Evolutionary conservation across 2,113 vertebrate species (phyloP).

Genomic region (Anguilla rostrata): DNA sequence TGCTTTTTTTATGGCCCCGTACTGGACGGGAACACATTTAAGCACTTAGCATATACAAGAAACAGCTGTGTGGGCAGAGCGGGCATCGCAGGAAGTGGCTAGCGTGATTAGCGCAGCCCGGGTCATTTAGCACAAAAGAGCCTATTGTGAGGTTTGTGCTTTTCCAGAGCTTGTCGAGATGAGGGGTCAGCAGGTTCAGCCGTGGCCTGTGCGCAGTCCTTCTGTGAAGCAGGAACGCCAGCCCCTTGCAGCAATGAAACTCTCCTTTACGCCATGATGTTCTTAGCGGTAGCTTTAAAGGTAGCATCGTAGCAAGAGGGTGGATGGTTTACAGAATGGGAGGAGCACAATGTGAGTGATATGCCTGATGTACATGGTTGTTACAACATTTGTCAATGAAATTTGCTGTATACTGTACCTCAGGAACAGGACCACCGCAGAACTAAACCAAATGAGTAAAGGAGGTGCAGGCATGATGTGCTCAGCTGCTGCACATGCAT

Average conservation of each 20-base stretch:
- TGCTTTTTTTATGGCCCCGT: slow-evolving; percentile 33
- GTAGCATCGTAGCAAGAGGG: too few relatives aligned
- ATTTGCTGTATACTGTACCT: background rate
- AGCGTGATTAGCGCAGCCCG: slow-evolving; percentile 56
- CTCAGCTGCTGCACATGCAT: too few relatives aligned
- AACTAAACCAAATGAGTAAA: background rate
- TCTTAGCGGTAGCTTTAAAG: background rate
- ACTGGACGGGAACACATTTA: slow-evolving; percentile 55
- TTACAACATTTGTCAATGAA: background rate
- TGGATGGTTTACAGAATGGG: too few relatives aligned
- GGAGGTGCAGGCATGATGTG: too few relatives aligned
- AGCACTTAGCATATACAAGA: slow-evolving; percentile 64
- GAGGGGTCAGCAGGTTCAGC: slow-evolving; percentile 21
- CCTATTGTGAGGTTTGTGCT: slow-evolving; percentile 60
- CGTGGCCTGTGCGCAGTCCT: slow-evolving; percentile 7
- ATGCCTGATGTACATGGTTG: too few relatives aligned
- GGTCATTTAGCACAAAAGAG: slow-evolving; percentile 59
- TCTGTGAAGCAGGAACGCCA: background rate
- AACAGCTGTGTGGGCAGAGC: slow-evolving; percentile 62
- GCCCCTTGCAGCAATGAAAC: background rate
- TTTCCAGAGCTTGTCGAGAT: slow-evolving; percentile 38
- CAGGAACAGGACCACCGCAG: background rate
- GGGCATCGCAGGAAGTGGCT: slow-evolving; percentile 42
- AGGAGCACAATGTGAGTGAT: too few relatives aligned
- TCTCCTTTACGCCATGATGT: background rate